These are phyloP conservation scores for Callocephalon fimbriatum DNA, from an alignment of 2,113 vertebrate genomes.

Conservation along the genomic window DNA sequence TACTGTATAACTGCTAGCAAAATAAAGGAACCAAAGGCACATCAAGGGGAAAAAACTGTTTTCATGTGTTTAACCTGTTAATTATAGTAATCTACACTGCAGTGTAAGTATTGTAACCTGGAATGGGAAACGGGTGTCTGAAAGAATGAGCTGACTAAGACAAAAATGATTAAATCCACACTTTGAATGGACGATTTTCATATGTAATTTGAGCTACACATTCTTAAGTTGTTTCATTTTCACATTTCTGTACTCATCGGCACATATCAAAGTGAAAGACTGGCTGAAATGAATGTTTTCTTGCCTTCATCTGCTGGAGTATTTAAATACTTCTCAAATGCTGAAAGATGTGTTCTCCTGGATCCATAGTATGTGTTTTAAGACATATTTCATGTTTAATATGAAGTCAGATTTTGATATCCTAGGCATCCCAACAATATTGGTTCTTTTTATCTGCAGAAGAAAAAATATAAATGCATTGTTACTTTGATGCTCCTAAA, in stretches of 20 bases:
- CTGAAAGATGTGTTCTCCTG: background rate
- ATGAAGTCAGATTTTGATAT: constrained; percentile 58
- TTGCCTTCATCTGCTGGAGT: constrained; percentile 33
- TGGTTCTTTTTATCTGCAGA: constrained; percentile 24
- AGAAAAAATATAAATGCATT: background rate
- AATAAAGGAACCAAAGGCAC: constrained; percentile 54
- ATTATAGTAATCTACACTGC: constrained; percentile 62
- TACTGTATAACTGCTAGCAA: constrained; percentile 21
- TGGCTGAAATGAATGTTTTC: constrained; percentile 43
- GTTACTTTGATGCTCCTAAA: constrained; percentile 20
- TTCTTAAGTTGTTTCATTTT: constrained; percentile 67
- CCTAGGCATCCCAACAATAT: background rate
- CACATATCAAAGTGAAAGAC: constrained; percentile 19
- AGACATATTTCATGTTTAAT: background rate
- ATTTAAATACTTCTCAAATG: constrained; percentile 17
- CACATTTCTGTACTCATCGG: constrained; percentile 30
- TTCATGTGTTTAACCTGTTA: constrained; percentile 70
- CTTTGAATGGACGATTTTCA: constrained; percentile 28
- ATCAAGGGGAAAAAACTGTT: constrained; percentile 63
- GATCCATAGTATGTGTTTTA: background rate
- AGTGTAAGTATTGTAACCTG: constrained; percentile 61
- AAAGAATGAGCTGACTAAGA: constrained; percentile 63
- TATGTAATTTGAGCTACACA: constrained; percentile 54
- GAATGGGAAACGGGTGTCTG: constrained; percentile 57
- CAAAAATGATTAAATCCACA: constrained; percentile 67